Conservation (phyloP, 2,113 vertebrate species). For the Barbus barbus region DNA sequence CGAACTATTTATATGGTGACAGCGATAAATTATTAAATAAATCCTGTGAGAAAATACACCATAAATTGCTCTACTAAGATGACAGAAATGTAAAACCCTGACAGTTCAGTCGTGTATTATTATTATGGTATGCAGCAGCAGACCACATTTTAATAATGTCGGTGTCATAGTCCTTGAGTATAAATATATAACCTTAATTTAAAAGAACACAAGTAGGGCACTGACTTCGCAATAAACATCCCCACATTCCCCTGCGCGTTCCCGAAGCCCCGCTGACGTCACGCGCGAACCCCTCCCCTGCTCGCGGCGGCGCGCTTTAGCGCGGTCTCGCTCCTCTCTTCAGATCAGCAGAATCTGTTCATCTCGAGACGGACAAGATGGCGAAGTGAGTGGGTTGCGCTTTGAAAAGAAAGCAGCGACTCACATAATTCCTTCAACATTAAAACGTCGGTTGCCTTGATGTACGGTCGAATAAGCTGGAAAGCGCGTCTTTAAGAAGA, state of each 20-base stretch:
- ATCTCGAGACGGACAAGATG: conserved; percentile 87
- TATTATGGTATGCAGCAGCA: not conserved
- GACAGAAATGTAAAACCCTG: not conserved
- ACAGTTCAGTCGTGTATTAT: not conserved
- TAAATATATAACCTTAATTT: not conserved
- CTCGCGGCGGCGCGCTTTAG: conserved; percentile 56
- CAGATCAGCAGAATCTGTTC: conserved; percentile 77
- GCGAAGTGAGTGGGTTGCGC: conserved; percentile 81
- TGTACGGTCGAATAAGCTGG: conserved; percentile 49
- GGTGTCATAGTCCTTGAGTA: not conserved
- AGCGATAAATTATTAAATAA: not conserved
- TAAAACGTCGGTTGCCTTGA: conserved; percentile 52
- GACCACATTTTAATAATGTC: not conserved
- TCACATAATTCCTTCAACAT: conserved; percentile 70
- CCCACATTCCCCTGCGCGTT: not conserved
- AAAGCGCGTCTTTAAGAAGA: conserved; percentile 29
- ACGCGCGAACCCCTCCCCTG: conserved; percentile 55
- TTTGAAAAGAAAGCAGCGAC: conserved; percentile 74
- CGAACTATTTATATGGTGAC: not conserved
- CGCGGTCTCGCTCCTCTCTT: conserved; percentile 65
- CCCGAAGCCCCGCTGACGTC: conserved; percentile 50
- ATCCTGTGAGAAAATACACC: not conserved
- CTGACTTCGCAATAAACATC: not conserved
- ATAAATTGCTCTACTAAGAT: not conserved
- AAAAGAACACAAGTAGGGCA: not conserved